These are phyloP conservation scores for Scophthalmus maximus DNA, from an alignment of 2,113 vertebrate genomes.

Conservation along the genomic window DNA sequence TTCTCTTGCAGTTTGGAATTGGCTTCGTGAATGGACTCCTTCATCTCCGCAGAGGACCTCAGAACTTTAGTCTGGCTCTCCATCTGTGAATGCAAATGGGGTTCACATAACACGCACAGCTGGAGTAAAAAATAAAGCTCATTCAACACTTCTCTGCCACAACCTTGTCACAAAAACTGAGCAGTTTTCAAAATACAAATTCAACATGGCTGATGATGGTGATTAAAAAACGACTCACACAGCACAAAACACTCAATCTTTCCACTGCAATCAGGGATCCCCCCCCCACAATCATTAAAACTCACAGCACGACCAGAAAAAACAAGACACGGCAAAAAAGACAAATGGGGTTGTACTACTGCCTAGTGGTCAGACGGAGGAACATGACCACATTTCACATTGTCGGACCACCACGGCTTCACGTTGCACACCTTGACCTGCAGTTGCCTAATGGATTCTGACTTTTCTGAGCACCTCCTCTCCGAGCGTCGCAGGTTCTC, in stretches of 20 bases:
- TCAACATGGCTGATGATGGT: not conserved
- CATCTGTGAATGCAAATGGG: conserved; percentile 65
- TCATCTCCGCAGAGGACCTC: conserved; percentile 70
- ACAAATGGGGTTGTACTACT: conserved; percentile 22
- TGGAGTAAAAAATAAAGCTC: not conserved
- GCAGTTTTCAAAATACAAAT: not conserved
- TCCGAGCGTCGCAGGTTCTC: conserved; percentile 76
- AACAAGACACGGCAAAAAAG: not conserved
- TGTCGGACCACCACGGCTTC: conserved; percentile 24
- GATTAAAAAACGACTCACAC: not conserved
- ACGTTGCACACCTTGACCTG: conserved; percentile 83
- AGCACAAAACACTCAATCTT: conserved; percentile 37
- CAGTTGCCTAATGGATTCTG: conserved; percentile 80
- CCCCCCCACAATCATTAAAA: conserved; percentile 16
- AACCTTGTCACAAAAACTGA: conserved; percentile 20
- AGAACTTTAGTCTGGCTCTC: conserved; percentile 69
- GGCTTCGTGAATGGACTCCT: conserved; percentile 80
- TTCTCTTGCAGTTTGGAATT: conserved; percentile 82
- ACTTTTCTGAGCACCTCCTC: conserved; percentile 77
- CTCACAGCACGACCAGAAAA: conserved; percentile 48
- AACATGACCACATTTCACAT: too few species aligned
- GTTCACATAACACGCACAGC: conserved; percentile 29
- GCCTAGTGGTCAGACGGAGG: conserved; percentile 65
- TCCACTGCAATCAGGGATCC: conserved; percentile 26
- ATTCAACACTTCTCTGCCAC: too few species aligned